Base-by-base conservation (phyloP, 1,140 invertebrate species). In the Pogonus chalceus region DNA sequence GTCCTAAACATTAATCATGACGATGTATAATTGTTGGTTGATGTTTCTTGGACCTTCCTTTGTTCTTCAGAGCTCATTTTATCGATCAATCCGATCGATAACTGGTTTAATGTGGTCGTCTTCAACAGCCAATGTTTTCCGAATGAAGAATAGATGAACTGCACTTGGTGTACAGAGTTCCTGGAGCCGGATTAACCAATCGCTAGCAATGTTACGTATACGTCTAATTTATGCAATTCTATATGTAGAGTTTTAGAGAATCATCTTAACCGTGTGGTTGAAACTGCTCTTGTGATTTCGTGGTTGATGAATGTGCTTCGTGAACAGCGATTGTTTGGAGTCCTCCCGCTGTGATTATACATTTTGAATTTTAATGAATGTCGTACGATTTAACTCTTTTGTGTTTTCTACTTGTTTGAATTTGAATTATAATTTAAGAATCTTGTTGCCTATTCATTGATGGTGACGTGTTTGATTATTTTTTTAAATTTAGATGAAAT, bases 21-120 rank as follows among this genome's bases (percentile, higher is more conserved):
- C 18, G 18, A 4, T 43, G 18, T 43, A 43, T 43, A 43, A 43
- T 43, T 43, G 37, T 43, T 18, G 37, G 37, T 43, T 43, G 37
- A 43, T 43, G 4, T 31, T 31, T 31, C 14, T 4, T 31, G 4
- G 4, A 31, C 37, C 37, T 9, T 43, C 37, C 9, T 43, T 18
- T 43, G 37, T 43, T 43, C 18, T 18, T 12, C 9, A n/a, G 37
- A 16, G 37, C 37, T 43, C 37, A 43, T 43, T 43, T 43, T 43
- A 43, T 43, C 37, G 37, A 43, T 43, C 37, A 43, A 43, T 43
- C 37, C 37, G 18, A 43, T 43, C 37, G 37, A 43, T 43, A 43
- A 43, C 37, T 43, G 37, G 37, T 43, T 43, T 43, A 18, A 9
- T 16, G 18, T 4, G 37, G 9, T 43, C 37, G 37, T 43, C 37